A percentile compares a stretch with the other conserved stretches of the same genome.
phyloP scores from a whole-genome alignment of 2,797 vertebrate genomes.

The Amblyopsis hoosieri region DNA sequence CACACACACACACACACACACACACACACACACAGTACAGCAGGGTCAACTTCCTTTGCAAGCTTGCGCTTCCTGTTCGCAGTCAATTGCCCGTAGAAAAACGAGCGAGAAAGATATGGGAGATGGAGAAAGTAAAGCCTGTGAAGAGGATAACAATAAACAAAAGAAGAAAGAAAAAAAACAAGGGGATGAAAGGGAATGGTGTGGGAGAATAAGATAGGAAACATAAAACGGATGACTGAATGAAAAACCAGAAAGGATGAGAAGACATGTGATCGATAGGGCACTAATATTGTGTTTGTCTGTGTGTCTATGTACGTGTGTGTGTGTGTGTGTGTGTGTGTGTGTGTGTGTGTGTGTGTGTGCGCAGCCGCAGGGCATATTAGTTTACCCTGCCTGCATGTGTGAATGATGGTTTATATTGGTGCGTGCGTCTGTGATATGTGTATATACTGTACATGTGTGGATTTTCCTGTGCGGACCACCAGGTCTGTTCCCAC shows the following conservation, averaged over 20 bases:
- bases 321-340: not conserved
- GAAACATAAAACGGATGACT: slow-evolving; percentile 15
- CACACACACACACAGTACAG: slow-evolving; percentile 23
- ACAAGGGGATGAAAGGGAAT: not conserved
- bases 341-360: not conserved
- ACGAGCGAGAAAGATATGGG: slow-evolving; percentile 25
- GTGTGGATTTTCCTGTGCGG: not conserved
- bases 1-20: too few relatives aligned
- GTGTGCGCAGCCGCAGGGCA: not conserved
- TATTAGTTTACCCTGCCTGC: not conserved
- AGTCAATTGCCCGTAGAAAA: slow-evolving; percentile 53
- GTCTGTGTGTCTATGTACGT: not conserved
- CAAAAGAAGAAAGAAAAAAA: not conserved
- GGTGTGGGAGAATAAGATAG: not conserved
- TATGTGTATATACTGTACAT: not conserved
- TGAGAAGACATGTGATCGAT: not conserved
- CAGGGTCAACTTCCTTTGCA: slow-evolving; percentile 56
- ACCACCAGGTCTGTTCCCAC: slow-evolving; percentile 8
- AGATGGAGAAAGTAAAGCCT: slow-evolving; percentile 17
- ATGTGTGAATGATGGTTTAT: not conserved
- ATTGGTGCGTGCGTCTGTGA: not conserved
- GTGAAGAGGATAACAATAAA: not conserved
- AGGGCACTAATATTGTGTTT: not conserved
- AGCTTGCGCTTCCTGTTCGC: slow-evolving; percentile 60
- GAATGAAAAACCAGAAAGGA: slow-evolving; percentile 4